Conservation (phyloP, 2,113 vertebrate species). For the Channa maculata region DNA sequence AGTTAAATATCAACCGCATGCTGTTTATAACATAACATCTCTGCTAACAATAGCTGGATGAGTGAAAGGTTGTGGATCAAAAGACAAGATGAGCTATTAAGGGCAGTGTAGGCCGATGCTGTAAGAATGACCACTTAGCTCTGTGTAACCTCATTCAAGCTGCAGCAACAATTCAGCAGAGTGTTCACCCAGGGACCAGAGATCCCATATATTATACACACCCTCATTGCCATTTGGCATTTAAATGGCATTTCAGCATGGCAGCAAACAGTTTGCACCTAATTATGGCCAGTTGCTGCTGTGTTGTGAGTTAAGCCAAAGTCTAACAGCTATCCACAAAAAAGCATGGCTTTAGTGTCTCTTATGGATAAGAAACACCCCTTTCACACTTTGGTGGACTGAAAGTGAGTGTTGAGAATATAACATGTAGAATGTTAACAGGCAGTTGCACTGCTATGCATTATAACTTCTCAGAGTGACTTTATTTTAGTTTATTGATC, state of each 20-base stretch:
- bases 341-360: constrained; percentile 32
- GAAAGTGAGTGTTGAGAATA: constrained; percentile 21
- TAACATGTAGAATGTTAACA: constrained; percentile 39
- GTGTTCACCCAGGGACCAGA: constrained; percentile 55
- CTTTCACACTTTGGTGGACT: constrained; percentile 13
- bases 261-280: constrained; percentile 75
- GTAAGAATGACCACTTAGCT: constrained; percentile 64
- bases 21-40: constrained; percentile 42
- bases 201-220: constrained; percentile 57
- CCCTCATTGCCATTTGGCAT: constrained; percentile 71
- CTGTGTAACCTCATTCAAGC: constrained; percentile 42
- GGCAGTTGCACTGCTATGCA: background rate
- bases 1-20: constrained; percentile 41
- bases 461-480: constrained; percentile 9
- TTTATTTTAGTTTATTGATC: constrained; percentile 35
- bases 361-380: constrained; percentile 18
- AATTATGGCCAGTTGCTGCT: constrained; percentile 70
- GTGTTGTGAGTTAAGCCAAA: constrained; percentile 44
- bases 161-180: constrained; percentile 48
- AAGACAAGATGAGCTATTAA: constrained; percentile 37
- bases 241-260: constrained; percentile 77
- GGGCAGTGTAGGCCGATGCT: constrained; percentile 39
- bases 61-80: constrained; percentile 23
- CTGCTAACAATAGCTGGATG: constrained; percentile 41
- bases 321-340: constrained; percentile 17